Percentiles rank a stretch among this genome's conserved stretches.
Evolutionary conservation across 2,113 vertebrate species (phyloP).

Genomic region (Numida meleagris): DNA sequence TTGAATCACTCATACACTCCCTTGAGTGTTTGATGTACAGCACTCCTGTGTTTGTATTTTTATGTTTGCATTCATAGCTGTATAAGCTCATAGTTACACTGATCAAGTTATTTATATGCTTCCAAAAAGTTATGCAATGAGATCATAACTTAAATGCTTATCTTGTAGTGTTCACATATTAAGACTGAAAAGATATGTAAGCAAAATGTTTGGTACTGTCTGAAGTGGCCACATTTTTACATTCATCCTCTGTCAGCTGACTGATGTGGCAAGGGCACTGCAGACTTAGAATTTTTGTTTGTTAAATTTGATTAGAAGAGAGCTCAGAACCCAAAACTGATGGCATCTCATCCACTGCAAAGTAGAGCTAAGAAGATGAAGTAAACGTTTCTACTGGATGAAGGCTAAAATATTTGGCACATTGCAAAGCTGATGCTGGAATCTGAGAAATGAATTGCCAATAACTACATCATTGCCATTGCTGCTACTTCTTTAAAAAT

Average conservation of each 20-base stretch:
- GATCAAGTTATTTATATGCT: background rate
- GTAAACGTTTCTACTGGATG: background rate
- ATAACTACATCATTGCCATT: background rate
- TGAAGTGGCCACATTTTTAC: background rate
- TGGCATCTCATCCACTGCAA: background rate
- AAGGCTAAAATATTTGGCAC: background rate
- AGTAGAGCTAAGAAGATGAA: background rate
- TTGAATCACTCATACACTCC: background rate
- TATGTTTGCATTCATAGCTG: background rate
- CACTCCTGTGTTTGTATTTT: background rate
- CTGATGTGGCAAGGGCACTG: background rate
- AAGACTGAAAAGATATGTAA: background rate
- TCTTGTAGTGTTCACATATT: background rate
- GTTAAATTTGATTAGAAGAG: background rate
- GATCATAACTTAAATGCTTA: background rate
- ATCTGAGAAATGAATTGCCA: rapidly evolving
- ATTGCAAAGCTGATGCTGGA: background rate
- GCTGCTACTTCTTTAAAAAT: background rate
- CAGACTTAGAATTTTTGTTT: background rate
- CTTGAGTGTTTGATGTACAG: background rate
- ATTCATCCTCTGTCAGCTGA: background rate
- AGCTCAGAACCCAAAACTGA: background rate
- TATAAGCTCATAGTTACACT: background rate
- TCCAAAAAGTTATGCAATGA: background rate
- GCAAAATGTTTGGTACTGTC: background rate